These are phyloP conservation scores for Limnephilus lunatus DNA, from an alignment of 2,888 invertebrate genomes.

Conservation along the genomic window DNA sequence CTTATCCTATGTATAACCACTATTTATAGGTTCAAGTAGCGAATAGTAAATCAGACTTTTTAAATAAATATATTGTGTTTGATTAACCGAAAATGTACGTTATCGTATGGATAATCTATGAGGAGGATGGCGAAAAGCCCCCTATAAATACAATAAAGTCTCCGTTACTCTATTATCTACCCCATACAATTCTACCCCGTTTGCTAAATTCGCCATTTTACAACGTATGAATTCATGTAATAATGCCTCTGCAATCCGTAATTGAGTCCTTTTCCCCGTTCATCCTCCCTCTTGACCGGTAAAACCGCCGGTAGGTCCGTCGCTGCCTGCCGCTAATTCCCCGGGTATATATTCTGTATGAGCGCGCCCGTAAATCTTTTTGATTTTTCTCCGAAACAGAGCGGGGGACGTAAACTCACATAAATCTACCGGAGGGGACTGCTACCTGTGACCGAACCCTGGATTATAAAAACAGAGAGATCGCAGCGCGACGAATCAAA, in stretches of 20 bases:
- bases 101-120: too few species aligned
- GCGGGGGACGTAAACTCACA: conserved; percentile 20
- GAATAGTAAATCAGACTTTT: too few species aligned
- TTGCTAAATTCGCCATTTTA: not conserved
- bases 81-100: too few species aligned
- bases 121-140: too few species aligned
- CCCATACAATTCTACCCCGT: not conserved
- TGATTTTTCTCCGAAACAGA: conserved; percentile 38
- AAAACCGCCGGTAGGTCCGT: not conserved
- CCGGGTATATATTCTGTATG: not conserved
- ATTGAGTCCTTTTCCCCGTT: not conserved
- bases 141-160: too few species aligned
- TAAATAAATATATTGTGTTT: too few species aligned
- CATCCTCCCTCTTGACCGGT: not conserved
- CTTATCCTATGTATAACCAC: too few species aligned
- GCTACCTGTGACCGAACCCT: conserved; percentile 31
- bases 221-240: not conserved
- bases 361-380: conserved; percentile 37
- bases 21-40: too few species aligned
- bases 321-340: conserved; percentile 14
- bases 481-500: not conserved
- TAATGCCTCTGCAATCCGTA: not conserved
- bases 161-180: too few species aligned
- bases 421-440: conserved; percentile 28
- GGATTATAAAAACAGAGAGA: not conserved